phyloP scores from a whole-genome alignment of 2,113 vertebrate species.

The Oreochromis spilurus region DNA sequence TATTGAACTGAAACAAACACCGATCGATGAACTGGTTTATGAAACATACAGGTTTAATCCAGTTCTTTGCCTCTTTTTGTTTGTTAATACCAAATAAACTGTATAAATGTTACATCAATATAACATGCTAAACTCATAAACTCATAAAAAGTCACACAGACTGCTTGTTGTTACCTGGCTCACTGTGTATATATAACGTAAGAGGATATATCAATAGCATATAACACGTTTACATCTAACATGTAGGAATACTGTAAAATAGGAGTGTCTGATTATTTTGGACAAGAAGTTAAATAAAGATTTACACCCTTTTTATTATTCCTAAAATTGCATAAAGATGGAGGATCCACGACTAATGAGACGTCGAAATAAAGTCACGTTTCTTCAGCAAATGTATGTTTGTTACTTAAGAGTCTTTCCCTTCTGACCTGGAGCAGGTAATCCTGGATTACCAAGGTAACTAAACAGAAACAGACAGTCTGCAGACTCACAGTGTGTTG shows the following conservation, averaged over 20 bases:
- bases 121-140: not conserved
- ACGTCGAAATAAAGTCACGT: not conserved
- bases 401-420: not conserved
- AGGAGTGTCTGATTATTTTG: not conserved
- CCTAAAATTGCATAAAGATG: not conserved
- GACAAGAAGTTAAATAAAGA: not conserved
- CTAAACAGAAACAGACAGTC: not conserved
- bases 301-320: not conserved
- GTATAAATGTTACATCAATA: not conserved
- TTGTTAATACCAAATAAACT: not conserved
- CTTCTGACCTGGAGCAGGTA: not conserved
- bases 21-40: not conserved
- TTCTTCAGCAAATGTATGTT: not conserved
- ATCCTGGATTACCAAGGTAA: not conserved
- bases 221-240: not conserved
- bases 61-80: not conserved
- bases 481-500: not conserved
- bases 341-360: not conserved
- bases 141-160: not conserved
- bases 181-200: not conserved
- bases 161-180: not conserved
- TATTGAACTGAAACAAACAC: not conserved
- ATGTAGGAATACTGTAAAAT: not conserved
- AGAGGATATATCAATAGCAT: not conserved
- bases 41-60: not conserved